phyloP scores from a whole-genome alignment of 2,888 invertebrate genomes.

The Thymelicus lineola region DNA sequence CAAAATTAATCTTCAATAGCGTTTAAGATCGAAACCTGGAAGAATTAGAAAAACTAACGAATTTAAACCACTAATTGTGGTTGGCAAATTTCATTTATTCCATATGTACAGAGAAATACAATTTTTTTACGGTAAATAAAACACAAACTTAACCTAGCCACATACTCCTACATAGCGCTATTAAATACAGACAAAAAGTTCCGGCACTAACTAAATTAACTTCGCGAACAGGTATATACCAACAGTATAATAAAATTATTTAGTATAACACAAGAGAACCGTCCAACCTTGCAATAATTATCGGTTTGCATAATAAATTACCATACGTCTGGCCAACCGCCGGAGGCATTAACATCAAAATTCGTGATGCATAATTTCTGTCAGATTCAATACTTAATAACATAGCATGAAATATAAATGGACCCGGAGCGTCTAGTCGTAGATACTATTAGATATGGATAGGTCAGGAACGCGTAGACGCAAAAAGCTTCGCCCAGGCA shows the following conservation, averaged over 20 bases:
- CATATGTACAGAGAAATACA: no score
- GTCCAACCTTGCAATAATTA: slow-evolving; percentile 37
- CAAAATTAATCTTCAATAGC: slow-evolving; percentile 19
- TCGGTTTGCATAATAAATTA: slow-evolving; percentile 41
- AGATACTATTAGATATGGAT: slow-evolving; percentile 47
- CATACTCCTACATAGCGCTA: no score
- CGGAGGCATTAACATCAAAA: slow-evolving; percentile 29
- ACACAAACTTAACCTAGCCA: neutral
- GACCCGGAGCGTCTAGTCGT: slow-evolving; percentile 36
- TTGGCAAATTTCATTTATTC: no score
- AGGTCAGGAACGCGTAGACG: slow-evolving; percentile 62
- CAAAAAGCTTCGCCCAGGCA: slow-evolving; percentile 64
- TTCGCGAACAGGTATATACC: neutral
- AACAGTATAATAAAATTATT: neutral
- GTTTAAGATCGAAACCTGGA: neutral
- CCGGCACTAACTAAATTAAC: neutral
- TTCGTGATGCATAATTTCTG: slow-evolving; percentile 29
- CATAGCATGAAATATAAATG: slow-evolving; percentile 17
- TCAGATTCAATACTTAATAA: slow-evolving; percentile 13
- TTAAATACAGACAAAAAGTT: neutral
- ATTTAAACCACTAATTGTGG: no score
- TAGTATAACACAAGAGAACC: neutral
- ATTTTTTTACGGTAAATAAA: neutral
- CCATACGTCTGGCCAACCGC: slow-evolving; percentile 41
- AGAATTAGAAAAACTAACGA: neutral